Base-by-base conservation (phyloP, 1,140 invertebrate genomes). In the Phortica variegata region DNA sequence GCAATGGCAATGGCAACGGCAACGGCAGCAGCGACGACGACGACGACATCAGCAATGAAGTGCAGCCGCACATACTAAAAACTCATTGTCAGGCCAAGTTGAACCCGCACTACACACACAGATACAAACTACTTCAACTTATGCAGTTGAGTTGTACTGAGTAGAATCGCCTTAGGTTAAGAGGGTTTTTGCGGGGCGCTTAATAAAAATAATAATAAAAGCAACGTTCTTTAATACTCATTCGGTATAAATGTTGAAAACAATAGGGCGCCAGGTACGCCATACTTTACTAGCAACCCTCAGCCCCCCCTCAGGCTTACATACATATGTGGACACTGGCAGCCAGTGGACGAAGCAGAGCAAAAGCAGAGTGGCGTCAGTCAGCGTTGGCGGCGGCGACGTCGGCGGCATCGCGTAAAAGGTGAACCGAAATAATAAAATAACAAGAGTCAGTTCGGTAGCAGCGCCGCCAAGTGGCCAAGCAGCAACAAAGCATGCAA, bases 71-170 rank as follows among this genome's bases (percentile, higher is more conserved):
- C 62, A 68, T 68, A 60, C 60, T 68, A 68, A 68, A 68, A 68
- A 68, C 63, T 68, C 63, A 68, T 68, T 68, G 63, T 68, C 63
- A 68, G 63, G 54, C 63, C 60, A n/a, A 15, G 32, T 34, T 15
- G 32, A n/a, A n/a, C 60, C 39, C 57, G 42, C 29, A 21, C 26
- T 13, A 41, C 47, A 39, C 36, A 19, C 15, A 21, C 3, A 19
- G 16, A 46, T 43, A 48, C 43, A 47, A 46, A 6, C n/a, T n/a
- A n/a, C n/a, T n/a, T n/a, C n/a, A n/a, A n/a, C n/a, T n/a, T n/a
- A n/a, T n/a, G n/a, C n/a, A n/a, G n/a, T n/a, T n/a, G n/a, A n/a
- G n/a, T n/a, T n/a, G n/a, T n/a, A n/a, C n/a, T n/a, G n/a, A n/a
- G n/a, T n/a, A n/a, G n/a, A n/a, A n/a, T n/a, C n/a, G n/a, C n/a